These are phyloP conservation scores for Clavelina lepadiformis DNA, from an alignment of 23 tunicate species.

Conservation along the genomic window DNA sequence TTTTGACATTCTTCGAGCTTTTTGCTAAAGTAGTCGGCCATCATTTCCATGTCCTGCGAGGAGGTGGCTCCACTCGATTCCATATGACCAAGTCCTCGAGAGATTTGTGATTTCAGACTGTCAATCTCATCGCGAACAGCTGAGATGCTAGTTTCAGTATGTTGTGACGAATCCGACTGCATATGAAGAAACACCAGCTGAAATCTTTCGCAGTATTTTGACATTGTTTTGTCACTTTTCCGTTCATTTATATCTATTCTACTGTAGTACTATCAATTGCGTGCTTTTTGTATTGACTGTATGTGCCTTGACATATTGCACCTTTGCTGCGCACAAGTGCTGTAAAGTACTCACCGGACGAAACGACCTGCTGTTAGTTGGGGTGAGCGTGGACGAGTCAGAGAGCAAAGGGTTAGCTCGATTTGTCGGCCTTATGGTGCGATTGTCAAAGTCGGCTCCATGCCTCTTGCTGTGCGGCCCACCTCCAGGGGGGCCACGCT, in stretches of 20 bases:
- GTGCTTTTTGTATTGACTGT: no score
- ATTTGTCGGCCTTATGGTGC: slow-evolving; percentile 89
- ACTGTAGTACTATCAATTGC: no score
- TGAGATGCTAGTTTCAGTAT: slow-evolving; percentile 42
- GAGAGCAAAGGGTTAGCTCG: slow-evolving; percentile 60
- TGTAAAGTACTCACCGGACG: slow-evolving; percentile 57
- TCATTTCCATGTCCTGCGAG: slow-evolving; percentile 73
- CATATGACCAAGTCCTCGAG: slow-evolving; percentile 59
- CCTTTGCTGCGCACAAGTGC: no score
- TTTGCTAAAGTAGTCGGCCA: slow-evolving; percentile 86
- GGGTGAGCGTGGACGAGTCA: slow-evolving; percentile 68
- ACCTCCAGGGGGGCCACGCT: slow-evolving; percentile 48
- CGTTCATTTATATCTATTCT: no score
- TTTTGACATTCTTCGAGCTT: slow-evolving; percentile 89
- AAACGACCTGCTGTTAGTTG: slow-evolving; percentile 56
- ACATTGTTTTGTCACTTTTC: no score
- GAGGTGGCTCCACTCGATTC: slow-evolving; percentile 17
- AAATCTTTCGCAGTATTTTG: no score
- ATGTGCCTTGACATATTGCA: no score
- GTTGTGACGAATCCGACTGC: slow-evolving; percentile 20
- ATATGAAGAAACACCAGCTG: slow-evolving; percentile 3
- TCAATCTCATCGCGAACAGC: slow-evolving; percentile 88
- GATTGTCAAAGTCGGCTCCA: slow-evolving; percentile 19
- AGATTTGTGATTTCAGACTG: slow-evolving; percentile 65
- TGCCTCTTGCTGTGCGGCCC: slow-evolving; percentile 13